Evolutionary conservation across 1,140 invertebrate genomes (phyloP).

Genomic region (Formica exsecta): DNA sequence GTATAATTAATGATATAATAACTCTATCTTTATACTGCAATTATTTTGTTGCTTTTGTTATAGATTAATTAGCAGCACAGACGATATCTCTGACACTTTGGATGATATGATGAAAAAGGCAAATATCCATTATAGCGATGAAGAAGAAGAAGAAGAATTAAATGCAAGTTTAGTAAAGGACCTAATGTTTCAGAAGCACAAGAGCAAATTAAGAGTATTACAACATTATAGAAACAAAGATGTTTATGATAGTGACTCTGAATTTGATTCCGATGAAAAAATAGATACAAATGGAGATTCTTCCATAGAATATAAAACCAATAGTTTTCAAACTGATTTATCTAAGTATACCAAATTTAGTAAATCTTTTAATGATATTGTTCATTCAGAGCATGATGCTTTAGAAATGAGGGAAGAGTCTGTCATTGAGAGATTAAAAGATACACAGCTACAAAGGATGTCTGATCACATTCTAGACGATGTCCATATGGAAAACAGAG

Average conservation of each 20-base stretch:
- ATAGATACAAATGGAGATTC: slow-evolving; percentile 44
- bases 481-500: neutral
- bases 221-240: slow-evolving; percentile 30
- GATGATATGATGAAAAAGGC: slow-evolving; percentile 29
- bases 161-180: slow-evolving; percentile 21
- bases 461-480: slow-evolving; percentile 1
- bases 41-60: slow-evolving; percentile 32
- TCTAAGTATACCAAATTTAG: slow-evolving; percentile 13
- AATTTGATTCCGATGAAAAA: slow-evolving; percentile 54
- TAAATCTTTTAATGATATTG: slow-evolving; percentile 2
- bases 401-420: slow-evolving; percentile 5
- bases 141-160: slow-evolving; percentile 30
- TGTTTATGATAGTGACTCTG: slow-evolving; percentile 60
- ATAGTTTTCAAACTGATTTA: slow-evolving; percentile 35
- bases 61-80: slow-evolving; percentile 62
- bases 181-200: slow-evolving; percentile 50
- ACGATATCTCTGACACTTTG: slow-evolving; percentile 55
- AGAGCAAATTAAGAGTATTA: slow-evolving; percentile 55
- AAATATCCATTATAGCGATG: slow-evolving; percentile 14
- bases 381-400: neutral
- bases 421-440: neutral
- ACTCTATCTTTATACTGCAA: neutral
- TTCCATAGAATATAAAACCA: slow-evolving; percentile 17
- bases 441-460: neutral
- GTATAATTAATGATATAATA: slow-evolving; percentile 20